Base-by-base conservation (phyloP, 2,113 vertebrate genomes). In the Osmerus mordax region DNA sequence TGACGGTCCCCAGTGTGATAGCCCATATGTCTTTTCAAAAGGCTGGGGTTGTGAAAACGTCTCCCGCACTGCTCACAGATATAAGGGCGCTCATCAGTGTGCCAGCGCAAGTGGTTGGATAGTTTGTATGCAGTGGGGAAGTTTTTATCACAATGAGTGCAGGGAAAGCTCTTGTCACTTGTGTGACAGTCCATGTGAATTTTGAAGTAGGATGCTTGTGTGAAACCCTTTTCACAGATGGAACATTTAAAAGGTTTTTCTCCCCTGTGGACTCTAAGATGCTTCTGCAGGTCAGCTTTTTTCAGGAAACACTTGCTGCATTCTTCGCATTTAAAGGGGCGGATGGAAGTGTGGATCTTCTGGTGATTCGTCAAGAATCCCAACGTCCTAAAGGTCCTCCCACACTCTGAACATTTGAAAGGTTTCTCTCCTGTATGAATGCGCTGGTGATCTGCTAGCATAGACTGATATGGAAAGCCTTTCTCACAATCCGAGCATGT, bases 171-270 rank as follows among this genome's bases (percentile, higher is more conserved):
- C 83, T 87, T 88, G 78, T 90, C 85, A 68, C 89, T 91, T 0
- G 88, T 89, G 87, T 91, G 89, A 67, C 88, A 91, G 72, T 91
- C 88, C 88, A 90, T 91, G 84, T 91, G 88, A 16, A 88, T 71
- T n/a, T 85, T 89, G 82, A 88, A 90, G 77, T 91, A 91, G 29
- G 87, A 88, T 76, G 89, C 87, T 82, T 91, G 89, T 0, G 88
- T 90, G 81, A 91, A 90, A 64, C 89, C 88, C 75, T 90, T 91
- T 80, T 89, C 87, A 72, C 89, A 91, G 78, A 91, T 77, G 75
- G 85, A 68, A 59, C 89, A 91, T 81, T 85, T 86, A 81, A 87
- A 90, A 0, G 89, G 89, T 75, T 91, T 91, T 1, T 88, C 87
- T 14, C 87, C 89, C 7, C 77, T 87, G 83, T 91, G 89, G 63